These are phyloP conservation scores for Willowsia nigromaculata DNA, from an alignment of 2,888 invertebrate species.

Conservation along the genomic window DNA sequence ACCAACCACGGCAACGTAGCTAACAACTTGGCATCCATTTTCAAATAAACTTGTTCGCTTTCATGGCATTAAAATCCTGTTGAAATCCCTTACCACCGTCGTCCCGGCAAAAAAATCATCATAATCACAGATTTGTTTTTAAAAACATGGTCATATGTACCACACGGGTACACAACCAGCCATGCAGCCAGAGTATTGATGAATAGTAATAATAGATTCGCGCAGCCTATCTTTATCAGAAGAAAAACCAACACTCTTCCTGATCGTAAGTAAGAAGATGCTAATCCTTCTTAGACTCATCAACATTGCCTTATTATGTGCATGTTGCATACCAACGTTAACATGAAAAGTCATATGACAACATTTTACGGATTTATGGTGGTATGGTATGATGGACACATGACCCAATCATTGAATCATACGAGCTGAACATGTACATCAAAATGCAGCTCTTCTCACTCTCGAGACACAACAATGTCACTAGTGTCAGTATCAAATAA, in stretches of 20 bases:
- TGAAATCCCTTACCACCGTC: neutral
- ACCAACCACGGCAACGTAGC: neutral
- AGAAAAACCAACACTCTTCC: neutral
- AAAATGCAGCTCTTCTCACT: no score
- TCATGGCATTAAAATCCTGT: constrained; percentile 14
- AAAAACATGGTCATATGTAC: neutral
- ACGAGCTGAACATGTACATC: neutral
- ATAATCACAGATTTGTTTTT: neutral
- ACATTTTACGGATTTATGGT: neutral
- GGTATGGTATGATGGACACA: neutral
- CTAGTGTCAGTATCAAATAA: no score
- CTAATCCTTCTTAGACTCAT: neutral
- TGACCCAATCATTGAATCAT: constrained; percentile 30
- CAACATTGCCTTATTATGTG: neutral
- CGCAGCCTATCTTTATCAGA: neutral
- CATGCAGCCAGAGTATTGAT: neutral
- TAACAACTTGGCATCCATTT: neutral
- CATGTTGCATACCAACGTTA: neutral
- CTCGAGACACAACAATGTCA: no score
- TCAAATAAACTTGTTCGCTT: neutral
- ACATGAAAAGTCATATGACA: neutral
- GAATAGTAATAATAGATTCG: neutral
- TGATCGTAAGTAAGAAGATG: neutral
- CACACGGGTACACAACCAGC: neutral
- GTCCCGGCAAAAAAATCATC: neutral